These are phyloP conservation scores for Cosmia pyralina DNA, from an alignment of 2,888 invertebrate genomes.

Conservation along the genomic window DNA sequence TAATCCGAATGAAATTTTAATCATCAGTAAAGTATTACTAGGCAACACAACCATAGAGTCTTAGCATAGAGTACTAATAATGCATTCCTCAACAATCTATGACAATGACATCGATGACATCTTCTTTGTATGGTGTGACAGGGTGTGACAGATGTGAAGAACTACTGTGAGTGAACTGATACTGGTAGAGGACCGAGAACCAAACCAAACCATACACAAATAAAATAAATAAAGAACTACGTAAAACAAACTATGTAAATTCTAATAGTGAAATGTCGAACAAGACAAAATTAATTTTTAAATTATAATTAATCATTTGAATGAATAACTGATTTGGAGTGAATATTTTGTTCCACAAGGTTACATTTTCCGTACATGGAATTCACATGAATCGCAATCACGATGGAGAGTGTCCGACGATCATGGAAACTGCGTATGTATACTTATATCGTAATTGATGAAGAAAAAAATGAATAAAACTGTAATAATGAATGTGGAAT, in stretches of 20 bases:
- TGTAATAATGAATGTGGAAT: not conserved
- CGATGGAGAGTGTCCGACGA: constrained; percentile 91
- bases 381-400: constrained; percentile 68
- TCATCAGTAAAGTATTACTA: too few species aligned
- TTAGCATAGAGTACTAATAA: too few species aligned
- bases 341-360: constrained; percentile 61
- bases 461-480: not conserved
- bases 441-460: constrained; percentile 11
- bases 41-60: too few species aligned
- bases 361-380: constrained; percentile 72
- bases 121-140: constrained; percentile 8
- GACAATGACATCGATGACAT: too few species aligned
- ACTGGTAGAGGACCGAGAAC: too few species aligned
- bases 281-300: constrained; percentile 16
- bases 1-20: too few species aligned
- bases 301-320: constrained; percentile 17
- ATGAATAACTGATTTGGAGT: constrained; percentile 24
- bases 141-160: constrained; percentile 37
- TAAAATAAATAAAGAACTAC: constrained; percentile 41
- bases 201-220: constrained; percentile 36
- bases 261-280: constrained; percentile 42
- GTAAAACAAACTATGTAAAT: constrained; percentile 58
- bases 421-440: constrained; percentile 96
- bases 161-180: not conserved
- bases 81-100: too few species aligned